Evolutionary conservation across 2,113 vertebrate species (phyloP).

Genomic region (Sitta europaea): DNA sequence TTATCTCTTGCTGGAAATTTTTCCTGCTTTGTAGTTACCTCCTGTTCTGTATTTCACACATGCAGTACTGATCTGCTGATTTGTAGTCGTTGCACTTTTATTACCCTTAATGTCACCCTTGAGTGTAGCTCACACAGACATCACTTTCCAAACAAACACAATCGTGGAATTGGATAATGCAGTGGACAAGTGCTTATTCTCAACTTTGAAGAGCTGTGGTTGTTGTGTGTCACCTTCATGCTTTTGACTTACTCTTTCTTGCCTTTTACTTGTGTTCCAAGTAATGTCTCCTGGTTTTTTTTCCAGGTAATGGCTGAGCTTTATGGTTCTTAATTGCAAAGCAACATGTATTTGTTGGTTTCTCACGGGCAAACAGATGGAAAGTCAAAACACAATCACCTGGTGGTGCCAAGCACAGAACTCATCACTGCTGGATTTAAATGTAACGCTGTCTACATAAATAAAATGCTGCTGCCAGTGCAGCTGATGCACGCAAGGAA

Average conservation of each 20-base stretch:
- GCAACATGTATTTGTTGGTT: not conserved
- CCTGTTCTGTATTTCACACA: not conserved
- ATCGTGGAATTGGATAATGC: not conserved
- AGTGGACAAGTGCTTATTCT: not conserved
- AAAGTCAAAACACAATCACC: not conserved
- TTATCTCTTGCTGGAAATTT: not conserved
- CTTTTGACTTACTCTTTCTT: not conserved
- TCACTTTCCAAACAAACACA: not conserved
- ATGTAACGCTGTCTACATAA: not conserved
- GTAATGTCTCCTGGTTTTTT: not conserved
- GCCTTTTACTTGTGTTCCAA: not conserved
- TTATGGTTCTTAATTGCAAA: not conserved
- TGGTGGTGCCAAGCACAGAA: not conserved
- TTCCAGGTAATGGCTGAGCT: not conserved
- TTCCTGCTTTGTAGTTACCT: not conserved
- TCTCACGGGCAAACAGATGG: not conserved
- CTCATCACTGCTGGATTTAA: not conserved
- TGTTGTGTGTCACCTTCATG: rapidly evolving
- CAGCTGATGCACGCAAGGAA: not conserved
- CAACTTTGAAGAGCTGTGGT: not conserved
- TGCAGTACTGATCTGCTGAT: not conserved
- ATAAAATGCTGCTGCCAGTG: not conserved
- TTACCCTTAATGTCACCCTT: not conserved
- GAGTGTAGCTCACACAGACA: not conserved
- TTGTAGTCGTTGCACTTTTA: not conserved